Conservation (phyloP, 92 coral and sea anemone genomes). For the Paramuricea clavata region DNA sequence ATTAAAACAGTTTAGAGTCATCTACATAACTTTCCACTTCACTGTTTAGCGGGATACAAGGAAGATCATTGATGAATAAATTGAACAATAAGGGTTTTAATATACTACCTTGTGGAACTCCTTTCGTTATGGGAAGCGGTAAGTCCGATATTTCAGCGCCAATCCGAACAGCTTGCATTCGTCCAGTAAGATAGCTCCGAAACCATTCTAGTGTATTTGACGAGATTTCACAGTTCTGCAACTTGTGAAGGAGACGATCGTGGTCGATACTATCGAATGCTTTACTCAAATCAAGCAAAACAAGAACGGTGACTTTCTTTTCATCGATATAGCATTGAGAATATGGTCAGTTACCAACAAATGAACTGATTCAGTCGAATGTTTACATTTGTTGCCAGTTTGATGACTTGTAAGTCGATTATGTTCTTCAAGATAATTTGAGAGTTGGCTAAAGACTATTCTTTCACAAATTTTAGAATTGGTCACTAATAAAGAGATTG, state of each 20-base stretch:
- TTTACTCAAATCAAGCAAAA: too few relatives aligned
- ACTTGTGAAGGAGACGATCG: too few relatives aligned
- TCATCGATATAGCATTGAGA: background rate
- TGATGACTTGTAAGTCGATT: constrained; percentile 29
- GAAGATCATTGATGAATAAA: too few relatives aligned
- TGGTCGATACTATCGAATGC: too few relatives aligned
- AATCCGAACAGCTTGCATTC: background rate
- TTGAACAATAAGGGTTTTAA: background rate
- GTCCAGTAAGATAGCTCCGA: background rate
- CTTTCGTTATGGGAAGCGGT: background rate
- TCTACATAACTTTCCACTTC: too few relatives aligned
- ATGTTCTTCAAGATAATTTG: background rate
- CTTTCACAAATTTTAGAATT: background rate
- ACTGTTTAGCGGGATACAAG: too few relatives aligned
- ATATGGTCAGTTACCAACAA: background rate
- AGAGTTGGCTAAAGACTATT: background rate
- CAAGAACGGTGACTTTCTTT: too few relatives aligned
- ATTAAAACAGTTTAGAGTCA: too few relatives aligned
- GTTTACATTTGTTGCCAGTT: constrained; percentile 1
- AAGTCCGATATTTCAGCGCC: background rate
- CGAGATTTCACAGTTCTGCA: too few relatives aligned
- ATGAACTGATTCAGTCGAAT: constrained; percentile 11
- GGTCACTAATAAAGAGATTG: background rate
- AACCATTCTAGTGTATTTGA: background rate
- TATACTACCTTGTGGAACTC: constrained; percentile 4